Evolutionary conservation across 2,797 vertebrate species (phyloP), one percentile per base, ranked within the genome.

Genomic region (Crocidura indochinensis): DNA sequence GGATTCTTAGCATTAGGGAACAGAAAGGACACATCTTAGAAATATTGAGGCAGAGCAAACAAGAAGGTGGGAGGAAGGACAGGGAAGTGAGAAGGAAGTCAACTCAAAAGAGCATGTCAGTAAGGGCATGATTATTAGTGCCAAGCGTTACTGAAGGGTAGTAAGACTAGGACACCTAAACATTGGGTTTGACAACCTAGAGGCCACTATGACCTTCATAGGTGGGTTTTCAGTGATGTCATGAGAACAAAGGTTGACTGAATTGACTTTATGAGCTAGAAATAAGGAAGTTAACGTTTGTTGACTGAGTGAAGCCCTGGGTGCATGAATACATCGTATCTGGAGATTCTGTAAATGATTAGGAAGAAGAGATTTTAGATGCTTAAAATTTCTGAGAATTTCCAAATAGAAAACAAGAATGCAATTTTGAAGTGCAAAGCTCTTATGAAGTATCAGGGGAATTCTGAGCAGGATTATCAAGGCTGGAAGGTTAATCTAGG

Each of bases 331-430:
- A 93, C 46, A 72, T 69, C 12, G 80, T 71, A 31, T 64, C 72
- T 79, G 79, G n/a, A 24, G 65, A 83, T 75, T 92, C 84, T 6
- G 19, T 92, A 90, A 79, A 72, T 68, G 74, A 26, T 83, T 27
- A 49, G 29, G 75, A 77, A 78, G 94, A 60, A 82, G 60, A 84
- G 77, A 71, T 90, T 91, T 56, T 75, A 73, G 84, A 90, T 47
- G 67, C 56, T 79, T 47, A 67, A 65, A 90, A 38, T 64, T 51
- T 64, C 87, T 68, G 81, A 79, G 79, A 93, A 76, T 1, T 91
- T 81, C 67, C 79, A 38, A 75, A 74, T 56, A 77, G 85, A 68
- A 87, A 86, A 87, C 22, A 26, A 62, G 53, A 74, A 60, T 88
- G 51, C 27, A 27, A 44, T 88, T 91, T 87, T 26, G n/a, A 15